Evolutionary conservation across 2,113 vertebrate species (phyloP).

Genomic region (Tricholaema leucomelas): DNA sequence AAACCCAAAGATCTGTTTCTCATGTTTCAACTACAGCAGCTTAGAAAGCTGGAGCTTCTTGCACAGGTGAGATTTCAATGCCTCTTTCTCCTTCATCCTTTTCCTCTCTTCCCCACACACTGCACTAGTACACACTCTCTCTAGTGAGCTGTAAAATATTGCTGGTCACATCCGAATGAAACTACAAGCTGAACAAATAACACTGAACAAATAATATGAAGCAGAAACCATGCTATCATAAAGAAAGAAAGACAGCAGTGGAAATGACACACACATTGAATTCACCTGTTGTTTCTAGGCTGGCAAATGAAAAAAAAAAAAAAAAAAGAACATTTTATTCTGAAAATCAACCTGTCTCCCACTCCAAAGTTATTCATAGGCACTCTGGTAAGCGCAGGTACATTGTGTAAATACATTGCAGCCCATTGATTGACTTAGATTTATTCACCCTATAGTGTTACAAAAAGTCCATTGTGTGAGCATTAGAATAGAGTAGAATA

Average conservation of each 20-base stretch:
- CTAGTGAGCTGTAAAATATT: background rate
- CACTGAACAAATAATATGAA: background rate
- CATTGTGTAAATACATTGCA: background rate
- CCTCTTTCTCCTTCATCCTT: background rate
- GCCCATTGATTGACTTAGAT: background rate
- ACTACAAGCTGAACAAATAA: background rate
- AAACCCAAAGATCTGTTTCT: conserved; percentile 12
- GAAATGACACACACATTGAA: background rate
- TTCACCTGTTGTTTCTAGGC: background rate
- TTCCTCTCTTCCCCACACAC: background rate
- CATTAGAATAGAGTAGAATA: no score
- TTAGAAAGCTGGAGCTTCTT: background rate
- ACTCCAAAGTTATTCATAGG: background rate
- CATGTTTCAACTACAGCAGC: background rate
- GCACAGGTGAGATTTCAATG: background rate
- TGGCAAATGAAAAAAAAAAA: background rate
- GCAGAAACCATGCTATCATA: background rate
- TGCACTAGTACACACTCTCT: background rate
- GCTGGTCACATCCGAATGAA: background rate
- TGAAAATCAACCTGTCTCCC: background rate
- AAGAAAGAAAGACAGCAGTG: background rate
- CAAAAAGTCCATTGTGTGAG: background rate
- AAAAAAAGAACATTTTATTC: background rate
- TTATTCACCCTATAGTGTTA: background rate
- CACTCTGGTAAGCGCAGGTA: rapidly evolving